phyloP scores from a whole-genome alignment of 2,113 vertebrate genomes.

The Alligator sinensis region DNA sequence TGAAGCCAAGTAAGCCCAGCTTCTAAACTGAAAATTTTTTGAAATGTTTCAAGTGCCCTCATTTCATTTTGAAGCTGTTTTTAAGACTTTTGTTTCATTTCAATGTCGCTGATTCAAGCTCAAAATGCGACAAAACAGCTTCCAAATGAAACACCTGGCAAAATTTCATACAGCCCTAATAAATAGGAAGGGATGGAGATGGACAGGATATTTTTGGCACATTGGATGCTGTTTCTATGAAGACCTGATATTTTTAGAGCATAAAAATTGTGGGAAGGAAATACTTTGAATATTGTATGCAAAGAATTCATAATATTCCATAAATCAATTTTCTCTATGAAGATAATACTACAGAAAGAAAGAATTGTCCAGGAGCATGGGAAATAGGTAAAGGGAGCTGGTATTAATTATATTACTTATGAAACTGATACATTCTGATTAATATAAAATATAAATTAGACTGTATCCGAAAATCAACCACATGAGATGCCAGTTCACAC shows the following conservation, averaged over 20 bases:
- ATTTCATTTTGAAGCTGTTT: no score
- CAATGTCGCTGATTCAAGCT: no score
- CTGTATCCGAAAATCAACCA: neutral
- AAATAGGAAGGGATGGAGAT: neutral
- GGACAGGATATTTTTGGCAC: neutral
- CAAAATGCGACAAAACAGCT: no score
- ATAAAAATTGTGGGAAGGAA: neutral
- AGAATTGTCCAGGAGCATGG: neutral
- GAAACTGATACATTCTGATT: neutral
- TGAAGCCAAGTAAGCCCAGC: no score
- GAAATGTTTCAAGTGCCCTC: no score
- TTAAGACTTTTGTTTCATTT: no score
- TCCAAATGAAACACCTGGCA: no score
- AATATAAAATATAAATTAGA: neutral
- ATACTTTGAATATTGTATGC: constrained; percentile 29
- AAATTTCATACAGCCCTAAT: no score
- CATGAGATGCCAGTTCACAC: neutral
- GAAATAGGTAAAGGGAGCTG: neutral
- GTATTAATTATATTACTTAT: neutral
- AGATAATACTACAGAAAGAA: neutral
- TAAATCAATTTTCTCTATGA: constrained; percentile 9
- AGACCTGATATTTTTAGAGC: neutral
- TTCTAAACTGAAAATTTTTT: no score
- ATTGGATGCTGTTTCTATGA: constrained; percentile 8
- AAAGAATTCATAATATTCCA: neutral